These are phyloP conservation scores for Tetraneura akinire DNA, from an alignment of 1,140 invertebrate species.

Conservation along the genomic window DNA sequence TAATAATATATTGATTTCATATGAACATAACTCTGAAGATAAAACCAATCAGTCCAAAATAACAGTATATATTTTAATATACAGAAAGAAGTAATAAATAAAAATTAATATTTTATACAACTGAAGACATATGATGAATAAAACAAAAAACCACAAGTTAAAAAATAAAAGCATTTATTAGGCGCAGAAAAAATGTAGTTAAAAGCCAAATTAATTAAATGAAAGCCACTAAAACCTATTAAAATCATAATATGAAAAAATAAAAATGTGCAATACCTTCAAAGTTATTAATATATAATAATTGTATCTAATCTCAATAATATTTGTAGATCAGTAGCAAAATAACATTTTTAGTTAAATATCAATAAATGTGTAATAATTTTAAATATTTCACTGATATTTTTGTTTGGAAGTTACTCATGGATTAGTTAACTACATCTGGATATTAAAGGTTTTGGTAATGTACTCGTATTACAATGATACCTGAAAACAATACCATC, in stretches of 20 bases:
- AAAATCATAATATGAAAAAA: too few species aligned
- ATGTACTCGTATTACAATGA: constrained; percentile 40
- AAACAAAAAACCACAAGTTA: too few species aligned
- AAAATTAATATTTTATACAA: too few species aligned
- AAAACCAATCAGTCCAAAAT: too few species aligned
- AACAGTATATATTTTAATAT: too few species aligned
- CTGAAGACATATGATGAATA: too few species aligned
- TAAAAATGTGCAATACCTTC: constrained; percentile 7
- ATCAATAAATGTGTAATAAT: background rate
- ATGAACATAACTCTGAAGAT: too few species aligned
- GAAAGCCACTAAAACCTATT: background rate
- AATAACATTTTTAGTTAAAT: constrained; percentile 3
- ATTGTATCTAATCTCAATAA: background rate
- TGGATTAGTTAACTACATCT: constrained; percentile 16
- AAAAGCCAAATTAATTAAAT: background rate
- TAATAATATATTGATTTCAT: too few species aligned
- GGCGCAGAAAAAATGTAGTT: background rate
- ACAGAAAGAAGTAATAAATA: too few species aligned
- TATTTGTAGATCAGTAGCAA: background rate
- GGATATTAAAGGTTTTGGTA: constrained; percentile 31
- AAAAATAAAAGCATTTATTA: constrained; percentile 13
- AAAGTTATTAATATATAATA: background rate
- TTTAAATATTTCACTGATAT: background rate
- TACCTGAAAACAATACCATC: constrained; percentile 97
- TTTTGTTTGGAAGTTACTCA: background rate